Evolutionary conservation across 2,888 invertebrate species (phyloP), one percentile per base, ranked within the genome.

Genomic region (Odontomyia ornata): DNA sequence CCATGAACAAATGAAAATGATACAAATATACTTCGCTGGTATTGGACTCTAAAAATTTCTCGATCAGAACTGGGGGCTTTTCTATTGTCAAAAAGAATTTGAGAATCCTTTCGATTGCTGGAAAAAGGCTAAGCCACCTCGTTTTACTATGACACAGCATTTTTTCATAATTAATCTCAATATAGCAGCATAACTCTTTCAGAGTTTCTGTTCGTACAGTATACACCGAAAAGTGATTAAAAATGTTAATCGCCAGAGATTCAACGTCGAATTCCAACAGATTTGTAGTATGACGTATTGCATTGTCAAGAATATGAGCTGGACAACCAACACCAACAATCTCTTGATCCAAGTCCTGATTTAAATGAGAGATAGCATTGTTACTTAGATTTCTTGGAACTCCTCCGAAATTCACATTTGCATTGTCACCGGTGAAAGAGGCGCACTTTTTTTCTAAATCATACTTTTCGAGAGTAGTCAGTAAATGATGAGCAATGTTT

Each of bases 261-360:
- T n/a, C n/a, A n/a, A n/a, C n/a, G n/a, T n/a, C n/a, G n/a, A n/a
- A n/a, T n/a, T n/a, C n/a, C n/a, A n/a, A n/a, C n/a, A n/a, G n/a
- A n/a, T n/a, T n/a, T n/a, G n/a, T n/a, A n/a, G n/a, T n/a, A n/a
- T n/a, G n/a, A n/a, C n/a, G n/a, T n/a, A 52, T 52, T 52, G 15
- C 52, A 52, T 52, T 18, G 18, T 36, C 7, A 52, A 52, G 52
- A 36, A 36, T 36, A 36, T 36, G 36, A 52, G 52, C 15, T 52
- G n/a, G 52, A 52, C 52, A 18, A n/a, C 52, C n/a, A 52, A 52
- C 52, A n/a, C 52, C 52, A 52, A 52, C 52, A 52, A 52, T 52
- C 52, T 52, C n/a, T 52, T n/a, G 52, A 13, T n/a, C 18, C n/a
- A 52, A 13, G 52, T 52, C 4, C 18, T 52, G 52, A 13, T n/a